These are phyloP conservation scores for Mesembrinibis cayennensis DNA, from an alignment of 2,113 vertebrate genomes.

Conservation along the genomic window DNA sequence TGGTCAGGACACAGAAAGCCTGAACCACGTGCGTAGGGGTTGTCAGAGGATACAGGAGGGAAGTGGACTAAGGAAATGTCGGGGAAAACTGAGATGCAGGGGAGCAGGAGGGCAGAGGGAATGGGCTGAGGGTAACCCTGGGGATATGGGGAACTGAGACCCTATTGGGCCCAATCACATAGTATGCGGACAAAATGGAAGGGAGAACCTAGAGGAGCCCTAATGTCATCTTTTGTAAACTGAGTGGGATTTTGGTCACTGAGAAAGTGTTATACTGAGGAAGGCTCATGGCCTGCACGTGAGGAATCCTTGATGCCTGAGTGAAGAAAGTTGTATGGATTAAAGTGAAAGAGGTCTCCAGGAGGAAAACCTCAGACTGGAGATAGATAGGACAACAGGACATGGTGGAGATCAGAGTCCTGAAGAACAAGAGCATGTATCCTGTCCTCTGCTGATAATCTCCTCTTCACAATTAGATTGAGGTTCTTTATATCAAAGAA, in stretches of 20 bases:
- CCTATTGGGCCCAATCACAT: fast-evolving
- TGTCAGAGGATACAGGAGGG: not conserved
- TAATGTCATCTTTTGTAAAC: not conserved
- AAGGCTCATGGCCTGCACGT: not conserved
- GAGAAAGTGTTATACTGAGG: not conserved
- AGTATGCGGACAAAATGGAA: not conserved
- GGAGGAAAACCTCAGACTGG: not conserved
- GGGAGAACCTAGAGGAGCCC: not conserved
- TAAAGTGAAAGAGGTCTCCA: not conserved
- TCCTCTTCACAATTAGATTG: not conserved
- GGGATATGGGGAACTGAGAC: not conserved
- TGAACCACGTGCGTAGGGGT: fast-evolving
- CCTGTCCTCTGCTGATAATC: not conserved
- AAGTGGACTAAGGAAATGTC: not conserved
- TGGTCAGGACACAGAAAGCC: not conserved
- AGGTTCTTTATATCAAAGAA: not conserved
- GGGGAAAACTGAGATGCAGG: not conserved
- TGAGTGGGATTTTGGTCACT: not conserved
- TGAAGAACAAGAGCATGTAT: not conserved
- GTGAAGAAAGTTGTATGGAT: not conserved
- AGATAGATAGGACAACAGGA: not conserved
- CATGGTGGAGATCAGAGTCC: not conserved
- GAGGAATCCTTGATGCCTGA: not conserved
- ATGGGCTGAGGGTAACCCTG: not conserved
- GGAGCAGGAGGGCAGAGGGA: not conserved